phyloP scores from a whole-genome alignment of 92 coral and sea anemone species.

The Bergia puertoricense region DNA sequence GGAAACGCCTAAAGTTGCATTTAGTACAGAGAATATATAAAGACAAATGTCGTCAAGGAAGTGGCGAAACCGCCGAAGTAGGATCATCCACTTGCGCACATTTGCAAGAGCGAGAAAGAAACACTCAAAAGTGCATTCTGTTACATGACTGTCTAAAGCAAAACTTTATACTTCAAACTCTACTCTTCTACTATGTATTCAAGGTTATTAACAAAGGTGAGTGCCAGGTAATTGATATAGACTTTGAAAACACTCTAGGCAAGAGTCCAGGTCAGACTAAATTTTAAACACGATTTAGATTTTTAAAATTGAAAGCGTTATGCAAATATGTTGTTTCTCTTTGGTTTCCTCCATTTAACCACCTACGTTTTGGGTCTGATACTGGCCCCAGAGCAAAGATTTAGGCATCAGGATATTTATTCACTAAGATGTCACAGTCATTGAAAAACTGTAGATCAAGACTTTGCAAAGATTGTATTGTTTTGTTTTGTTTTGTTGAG shows the following conservation, averaged over 20 bases:
- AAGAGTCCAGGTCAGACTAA: too few species aligned
- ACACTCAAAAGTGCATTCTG: neutral
- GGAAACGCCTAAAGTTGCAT: conserved; percentile 26
- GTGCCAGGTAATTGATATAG: neutral
- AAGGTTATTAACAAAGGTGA: neutral
- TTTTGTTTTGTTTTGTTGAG: neutral
- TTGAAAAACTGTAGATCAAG: neutral
- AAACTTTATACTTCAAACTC: neutral
- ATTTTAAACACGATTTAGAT: too few species aligned
- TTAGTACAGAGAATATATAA: neutral
- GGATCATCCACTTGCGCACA: neutral
- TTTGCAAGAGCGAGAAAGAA: neutral
- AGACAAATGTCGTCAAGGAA: neutral
- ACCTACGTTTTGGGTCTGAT: too few species aligned
- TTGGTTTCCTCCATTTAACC: too few species aligned
- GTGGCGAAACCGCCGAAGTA: neutral
- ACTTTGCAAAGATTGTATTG: neutral
- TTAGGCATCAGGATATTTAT: too few species aligned
- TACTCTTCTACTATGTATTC: neutral
- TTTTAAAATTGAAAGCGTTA: too few species aligned
- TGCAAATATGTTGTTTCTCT: too few species aligned
- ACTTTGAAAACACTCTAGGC: neutral
- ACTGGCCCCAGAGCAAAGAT: too few species aligned
- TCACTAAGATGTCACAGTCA: neutral
- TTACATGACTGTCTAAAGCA: neutral